Conservation (phyloP, 2,888 invertebrate species). For the Orthosia cruda region DNA sequence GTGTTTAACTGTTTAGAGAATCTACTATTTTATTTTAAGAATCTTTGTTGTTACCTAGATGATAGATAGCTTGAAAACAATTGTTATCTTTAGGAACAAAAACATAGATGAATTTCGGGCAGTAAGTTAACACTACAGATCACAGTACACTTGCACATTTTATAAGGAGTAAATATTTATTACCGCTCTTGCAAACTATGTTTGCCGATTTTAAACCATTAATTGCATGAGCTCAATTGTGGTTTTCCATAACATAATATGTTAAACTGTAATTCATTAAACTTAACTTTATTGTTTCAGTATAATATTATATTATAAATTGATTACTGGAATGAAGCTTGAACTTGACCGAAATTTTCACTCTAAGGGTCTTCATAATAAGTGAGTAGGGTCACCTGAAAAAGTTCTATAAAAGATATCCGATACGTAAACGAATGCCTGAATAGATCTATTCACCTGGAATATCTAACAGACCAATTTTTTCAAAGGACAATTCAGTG, state of each 20-base stretch:
- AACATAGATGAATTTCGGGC: no score
- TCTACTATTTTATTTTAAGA: slow-evolving; percentile 6
- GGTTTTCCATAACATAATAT: no score
- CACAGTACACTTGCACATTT: no score
- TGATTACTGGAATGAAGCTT: background rate
- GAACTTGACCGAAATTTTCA: slow-evolving; percentile 7
- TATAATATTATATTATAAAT: no score
- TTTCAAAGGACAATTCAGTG: slow-evolving; percentile 32
- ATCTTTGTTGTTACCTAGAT: background rate
- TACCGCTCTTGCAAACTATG: background rate
- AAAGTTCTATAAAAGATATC: slow-evolving; percentile 23
- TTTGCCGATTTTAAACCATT: background rate
- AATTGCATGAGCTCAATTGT: background rate
- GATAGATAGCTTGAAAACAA: background rate
- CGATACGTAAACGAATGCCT: slow-evolving; percentile 5
- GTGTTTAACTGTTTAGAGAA: no score
- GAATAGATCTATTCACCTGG: slow-evolving; percentile 36
- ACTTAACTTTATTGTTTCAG: no score
- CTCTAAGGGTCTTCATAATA: slow-evolving; percentile 3
- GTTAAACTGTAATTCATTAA: background rate
- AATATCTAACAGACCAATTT: slow-evolving; percentile 52
- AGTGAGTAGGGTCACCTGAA: slow-evolving; percentile 5
- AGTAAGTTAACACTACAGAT: no score
- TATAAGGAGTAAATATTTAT: no score
- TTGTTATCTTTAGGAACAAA: background rate